Evolutionary conservation across 2,797 vertebrate genomes (phyloP), one percentile per base, ranked within the genome.

Genomic region (Enteromius fasciolatus): DNA sequence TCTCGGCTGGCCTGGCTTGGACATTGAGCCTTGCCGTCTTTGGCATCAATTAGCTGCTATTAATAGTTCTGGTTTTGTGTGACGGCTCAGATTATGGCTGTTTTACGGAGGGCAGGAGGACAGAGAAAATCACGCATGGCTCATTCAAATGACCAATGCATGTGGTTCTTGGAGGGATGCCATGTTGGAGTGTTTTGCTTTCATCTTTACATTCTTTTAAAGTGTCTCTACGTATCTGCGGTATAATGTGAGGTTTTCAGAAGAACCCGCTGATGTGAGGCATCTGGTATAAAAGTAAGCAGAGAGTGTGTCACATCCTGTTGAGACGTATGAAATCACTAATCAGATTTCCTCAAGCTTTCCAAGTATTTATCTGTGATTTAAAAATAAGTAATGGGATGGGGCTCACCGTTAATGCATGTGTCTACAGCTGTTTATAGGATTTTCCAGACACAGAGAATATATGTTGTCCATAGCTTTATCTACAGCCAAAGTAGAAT

Each of bases 51-150:
- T 82, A 61, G 36, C 80, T 50, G 82, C 83, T 89, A 87, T 84
- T 88, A 89, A 89, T 88, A 87, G 80, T 25, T 31, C 20, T 80
- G 64, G 81, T 73, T 85, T 86, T 78, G 76, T 80, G 68, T 76
- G 79, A 79, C 46, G 50, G 77, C 72, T 54, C 23, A 44, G 50
- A 78, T 81, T 85, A 68, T 77, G 78, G 73, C 81, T 67, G 33
- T 54, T 69, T 63, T 73, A 50, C 12, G 48, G 77, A 33, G 41
- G 59, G 80, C 44, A 74, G 80, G 20, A 36, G 23, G 36, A 54
- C 28, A 76, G 46, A 17, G 67, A 33, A 44, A 36, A 82, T 73
- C 28, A 66, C 74, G 57, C 83, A 57, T 17, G 36, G 48, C 36
- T 83, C 57, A 39, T 78, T 59, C 12, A 64, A 68, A 85, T 78